phyloP scores from a whole-genome alignment of 2,797 vertebrate genomes.

The Sardinella longiceps region DNA sequence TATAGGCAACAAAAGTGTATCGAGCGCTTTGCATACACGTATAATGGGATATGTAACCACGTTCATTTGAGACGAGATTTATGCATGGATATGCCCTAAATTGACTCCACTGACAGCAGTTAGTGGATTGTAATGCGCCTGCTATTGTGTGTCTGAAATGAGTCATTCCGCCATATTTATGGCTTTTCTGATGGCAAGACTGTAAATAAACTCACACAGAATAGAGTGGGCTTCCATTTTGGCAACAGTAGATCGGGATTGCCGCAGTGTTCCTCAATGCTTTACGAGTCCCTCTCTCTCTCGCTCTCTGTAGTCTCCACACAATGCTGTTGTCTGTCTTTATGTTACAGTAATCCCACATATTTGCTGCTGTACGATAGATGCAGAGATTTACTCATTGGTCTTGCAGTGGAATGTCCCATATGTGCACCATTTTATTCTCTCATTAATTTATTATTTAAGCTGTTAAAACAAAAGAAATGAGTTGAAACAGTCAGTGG shows the following conservation, averaged over 20 bases:
- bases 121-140: constrained; percentile 56
- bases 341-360: not conserved
- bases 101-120: constrained; percentile 53
- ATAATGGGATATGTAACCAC: constrained; percentile 43
- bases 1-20: constrained; percentile 3
- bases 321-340: not conserved
- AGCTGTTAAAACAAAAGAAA: not conserved
- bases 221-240: not conserved
- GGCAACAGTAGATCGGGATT: not conserved
- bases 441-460: no score
- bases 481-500: not conserved
- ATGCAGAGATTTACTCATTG: not conserved
- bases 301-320: not conserved
- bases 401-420: not conserved
- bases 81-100: constrained; percentile 58
- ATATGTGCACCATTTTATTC: not conserved
- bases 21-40: not conserved
- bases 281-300: not conserved
- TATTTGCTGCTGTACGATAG: not conserved
- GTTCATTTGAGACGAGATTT: constrained; percentile 54
- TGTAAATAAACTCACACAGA: not conserved
- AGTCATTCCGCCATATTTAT: constrained; percentile 67
- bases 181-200: constrained; percentile 56
- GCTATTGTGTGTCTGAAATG: constrained; percentile 65
- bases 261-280: not conserved